Evolutionary conservation across 2,888 invertebrate species (phyloP), one percentile per base, ranked within the genome.

Genomic region (Cenopis cana): DNA sequence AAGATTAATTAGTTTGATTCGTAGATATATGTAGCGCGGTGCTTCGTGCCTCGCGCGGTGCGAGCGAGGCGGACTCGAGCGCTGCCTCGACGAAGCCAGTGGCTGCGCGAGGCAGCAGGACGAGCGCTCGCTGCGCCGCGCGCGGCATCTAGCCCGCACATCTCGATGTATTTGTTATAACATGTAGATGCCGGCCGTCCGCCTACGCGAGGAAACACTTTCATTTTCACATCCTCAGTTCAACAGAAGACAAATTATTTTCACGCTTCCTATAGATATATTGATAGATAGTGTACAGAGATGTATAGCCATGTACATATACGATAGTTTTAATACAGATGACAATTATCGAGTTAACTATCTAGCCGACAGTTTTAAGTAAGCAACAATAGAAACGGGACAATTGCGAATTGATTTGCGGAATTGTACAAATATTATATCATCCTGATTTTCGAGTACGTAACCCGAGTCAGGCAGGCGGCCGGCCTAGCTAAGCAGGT

Each of bases 111-210:
- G 17, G 49, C 69, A 52, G 33, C 54, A 46, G 24, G 52, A 20
- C 57, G 50, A 20, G 33, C 36, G 55, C 41, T 54, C 60, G 24
- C 18, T n/a, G 66, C 64, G 41, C 57, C 69, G 75, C 76, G 80
- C 79, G 77, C 74, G 57, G 78, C 77, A 85, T 77, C 85, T 80
- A 74, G 76, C 70, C 78, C 85, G 88, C 84, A 83, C 76, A 85
- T 88, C 89, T 93, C 88, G 90, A 87, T 93, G 93, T 93, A 93
- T 93, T 92, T 93, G 93, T 93, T 93, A 93, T 92, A 90, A 87
- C 87, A 87, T 85, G 89, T 93, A 93, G 92, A 81, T 77, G 82
- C 89, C 89, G 89, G 84, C 91, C 91, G 90, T 78, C 87, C 75
- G 67, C 83, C 85, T 82, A 85, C 88, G 88, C 75, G 86, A 85